Percentiles rank a stretch among this genome's conserved stretches.
Evolutionary conservation across 2,113 vertebrate genomes (phyloP).

Genomic region (Bos javanicus): DNA sequence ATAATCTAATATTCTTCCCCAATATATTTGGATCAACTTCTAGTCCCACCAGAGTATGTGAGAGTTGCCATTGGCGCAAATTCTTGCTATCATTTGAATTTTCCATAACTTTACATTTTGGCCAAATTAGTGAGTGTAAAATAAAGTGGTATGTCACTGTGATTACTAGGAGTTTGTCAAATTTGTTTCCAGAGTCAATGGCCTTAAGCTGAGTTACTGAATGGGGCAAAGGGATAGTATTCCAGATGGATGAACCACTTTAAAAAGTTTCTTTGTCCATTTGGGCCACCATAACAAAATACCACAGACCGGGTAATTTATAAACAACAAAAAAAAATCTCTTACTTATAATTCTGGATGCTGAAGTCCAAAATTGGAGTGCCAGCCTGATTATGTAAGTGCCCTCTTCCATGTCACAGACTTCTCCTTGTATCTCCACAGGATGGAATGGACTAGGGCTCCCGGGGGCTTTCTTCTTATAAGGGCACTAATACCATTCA

Average conservation of each 20-base stretch:
- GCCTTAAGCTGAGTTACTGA: neutral
- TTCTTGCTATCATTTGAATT: neutral
- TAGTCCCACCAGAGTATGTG: neutral
- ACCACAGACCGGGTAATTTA: neutral
- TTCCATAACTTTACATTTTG: neutral
- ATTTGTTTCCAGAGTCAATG: conserved; percentile 1
- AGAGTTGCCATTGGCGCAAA: neutral
- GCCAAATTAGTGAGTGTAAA: neutral
- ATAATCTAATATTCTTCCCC: neutral
- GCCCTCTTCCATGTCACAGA: neutral
- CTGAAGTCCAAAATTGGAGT: neutral
- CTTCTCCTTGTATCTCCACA: neutral
- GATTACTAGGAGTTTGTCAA: neutral
- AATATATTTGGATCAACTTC: neutral
- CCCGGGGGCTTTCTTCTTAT: neutral
- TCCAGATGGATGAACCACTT: neutral
- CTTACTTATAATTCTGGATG: neutral
- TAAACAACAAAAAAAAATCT: neutral
- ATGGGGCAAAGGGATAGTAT: neutral
- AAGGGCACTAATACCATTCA: neutral
- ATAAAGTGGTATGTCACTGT: neutral
- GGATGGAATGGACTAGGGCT: neutral
- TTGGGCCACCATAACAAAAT: neutral
- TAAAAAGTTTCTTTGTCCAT: neutral
- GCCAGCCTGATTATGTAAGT: neutral